These are phyloP conservation scores for Parauchenoglanis ngamensis DNA, from an alignment of 2,797 vertebrate species.

Conservation along the genomic window DNA sequence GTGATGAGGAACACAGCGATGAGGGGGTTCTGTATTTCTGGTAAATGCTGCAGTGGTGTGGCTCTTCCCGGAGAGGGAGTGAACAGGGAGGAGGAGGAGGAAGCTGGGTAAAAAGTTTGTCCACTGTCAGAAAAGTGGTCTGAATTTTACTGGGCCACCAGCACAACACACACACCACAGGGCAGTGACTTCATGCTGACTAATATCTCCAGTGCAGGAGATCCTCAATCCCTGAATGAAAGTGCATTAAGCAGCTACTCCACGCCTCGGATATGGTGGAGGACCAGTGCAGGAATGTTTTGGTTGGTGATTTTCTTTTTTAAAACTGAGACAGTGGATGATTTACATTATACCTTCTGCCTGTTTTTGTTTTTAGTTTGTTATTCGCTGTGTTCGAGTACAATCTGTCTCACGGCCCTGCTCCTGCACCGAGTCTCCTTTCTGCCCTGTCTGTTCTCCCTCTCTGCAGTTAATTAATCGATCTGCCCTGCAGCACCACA, in stretches of 20 bases:
- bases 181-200: constrained; percentile 13
- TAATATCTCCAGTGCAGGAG: neutral
- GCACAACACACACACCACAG: constrained; percentile 20
- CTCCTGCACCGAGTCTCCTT: neutral
- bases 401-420: constrained; percentile 42
- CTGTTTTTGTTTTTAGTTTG: neutral
- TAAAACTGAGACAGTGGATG: neutral
- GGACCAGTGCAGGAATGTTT: constrained; percentile 13
- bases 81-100: constrained; percentile 51
- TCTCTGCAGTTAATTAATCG: constrained; percentile 28
- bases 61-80: constrained; percentile 63
- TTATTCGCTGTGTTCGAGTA: neutral
- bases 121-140: constrained; percentile 6
- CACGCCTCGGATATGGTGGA: neutral
- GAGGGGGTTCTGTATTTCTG: constrained; percentile 62
- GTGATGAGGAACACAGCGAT: neutral
- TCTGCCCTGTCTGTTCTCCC: constrained; percentile 7
- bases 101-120: constrained; percentile 43
- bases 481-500: constrained; percentile 39
- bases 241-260: neutral
- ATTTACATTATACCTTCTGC: neutral
- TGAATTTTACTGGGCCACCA: constrained; percentile 20
- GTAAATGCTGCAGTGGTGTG: constrained; percentile 64
- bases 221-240: constrained; percentile 15
- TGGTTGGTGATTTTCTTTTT: neutral